Evolutionary conservation across 2,888 invertebrate species (phyloP).

Genomic region (Augiades crinisus): DNA sequence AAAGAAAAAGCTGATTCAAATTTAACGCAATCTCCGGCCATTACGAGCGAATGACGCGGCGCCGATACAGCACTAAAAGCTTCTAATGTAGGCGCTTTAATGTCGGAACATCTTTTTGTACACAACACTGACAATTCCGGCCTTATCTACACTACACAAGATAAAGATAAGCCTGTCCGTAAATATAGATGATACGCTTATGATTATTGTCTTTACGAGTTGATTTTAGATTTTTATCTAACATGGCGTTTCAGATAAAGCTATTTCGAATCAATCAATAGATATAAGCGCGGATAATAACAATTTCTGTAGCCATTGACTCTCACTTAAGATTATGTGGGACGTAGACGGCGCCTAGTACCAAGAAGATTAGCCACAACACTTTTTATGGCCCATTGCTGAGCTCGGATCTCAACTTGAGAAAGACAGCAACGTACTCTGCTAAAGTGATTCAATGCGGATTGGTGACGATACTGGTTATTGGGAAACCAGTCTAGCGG

Average conservation of each 20-base stretch:
- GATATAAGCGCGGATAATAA: no score
- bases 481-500: no score
- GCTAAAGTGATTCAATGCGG: no score
- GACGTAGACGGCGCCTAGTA: no score
- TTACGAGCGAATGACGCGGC: constrained; percentile 67
- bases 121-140: constrained; percentile 20
- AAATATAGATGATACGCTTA: not conserved
- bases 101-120: constrained; percentile 29
- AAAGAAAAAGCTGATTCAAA: constrained; percentile 22
- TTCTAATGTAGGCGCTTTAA: constrained; percentile 56
- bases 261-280: no score
- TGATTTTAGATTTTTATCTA: not conserved
- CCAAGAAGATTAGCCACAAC: no score
- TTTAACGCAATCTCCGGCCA: constrained; percentile 49
- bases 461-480: no score
- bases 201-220: not conserved
- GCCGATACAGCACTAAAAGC: constrained; percentile 62
- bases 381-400: no score
- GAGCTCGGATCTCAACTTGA: no score
- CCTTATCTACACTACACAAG: constrained; percentile 12
- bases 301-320: no score
- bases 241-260: not conserved
- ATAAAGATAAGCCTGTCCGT: not conserved
- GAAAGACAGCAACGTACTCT: no score
- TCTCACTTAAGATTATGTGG: no score